Base-by-base conservation (phyloP, 2,797 vertebrate species). In the Aphelocoma californica region DNA sequence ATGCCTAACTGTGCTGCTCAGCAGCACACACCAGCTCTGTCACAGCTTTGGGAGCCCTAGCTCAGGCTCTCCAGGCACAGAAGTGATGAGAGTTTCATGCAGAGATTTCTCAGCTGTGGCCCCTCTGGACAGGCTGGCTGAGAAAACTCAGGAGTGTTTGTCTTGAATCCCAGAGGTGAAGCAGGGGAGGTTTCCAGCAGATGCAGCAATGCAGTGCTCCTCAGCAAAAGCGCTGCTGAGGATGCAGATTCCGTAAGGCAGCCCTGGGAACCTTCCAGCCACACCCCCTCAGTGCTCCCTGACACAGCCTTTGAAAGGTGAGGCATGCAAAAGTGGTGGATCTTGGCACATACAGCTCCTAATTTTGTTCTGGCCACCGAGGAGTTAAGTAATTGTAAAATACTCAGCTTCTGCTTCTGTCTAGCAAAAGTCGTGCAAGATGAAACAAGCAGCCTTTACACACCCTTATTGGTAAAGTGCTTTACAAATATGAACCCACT, bases 1-100 rank as follows among this genome's bases (percentile, higher is more conserved):
- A 10, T 36, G 95, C 89, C 75, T 95, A 88, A 95, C 66, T 88
- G 26, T 70, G 67, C n/a, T 82, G 70, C 69, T 91, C 71, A 28
- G 91, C 94, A 88, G 60, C 82, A 23, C 58, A 45, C 81, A 15
- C 17, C 23, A 31, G 92, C 57, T 42, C 65, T 25, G 61, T 9
- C 19, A 11, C 31, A 24, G 62, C 36, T 26, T 64, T 34, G 72
- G 50, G 64, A 83, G 86, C 32, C 47, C 5, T 1, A 31, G 53
- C 71, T 38, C 51, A 18, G 79, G 70, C 69, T 95, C 38, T 54
- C 36, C 8, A 31, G 64, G 81, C 66, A 61, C 60, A 69, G 23
- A 28, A 75, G 71, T 12, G 44, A 60, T 18, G 66, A 70, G 7
- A 66, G 17, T 2, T 94, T 48, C 15, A 8, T 3, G 69, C 77